Evolutionary conservation across 2,888 invertebrate genomes (phyloP), one percentile per base, ranked within the genome.

Genomic region (Drosophila prostipennis): DNA sequence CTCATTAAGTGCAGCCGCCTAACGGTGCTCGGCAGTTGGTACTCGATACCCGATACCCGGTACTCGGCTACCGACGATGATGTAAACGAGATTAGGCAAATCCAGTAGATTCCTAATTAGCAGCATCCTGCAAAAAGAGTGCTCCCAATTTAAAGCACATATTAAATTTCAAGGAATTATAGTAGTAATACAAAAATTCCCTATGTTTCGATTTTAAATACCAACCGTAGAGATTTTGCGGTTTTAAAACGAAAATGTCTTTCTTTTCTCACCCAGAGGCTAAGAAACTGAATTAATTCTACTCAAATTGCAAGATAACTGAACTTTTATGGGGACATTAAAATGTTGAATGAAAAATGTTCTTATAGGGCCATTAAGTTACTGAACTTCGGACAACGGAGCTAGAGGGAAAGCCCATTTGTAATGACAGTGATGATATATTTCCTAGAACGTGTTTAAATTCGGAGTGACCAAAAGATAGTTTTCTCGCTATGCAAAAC

Each of bases 1-100:
- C 55, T 67, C 45, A 68, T 65, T 65, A 68, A 65, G 26, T 46
- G 65, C 65, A 65, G 36, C 67, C 16, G 36, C 60, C 45, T 32
- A 45, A 60, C 61, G 29, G 37, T 60, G 60, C 60, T 19, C 39
- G 55, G 54, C 39, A 53, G 26, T 39, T 19, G 39, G 37, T 57
- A 19, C 32, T 55, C 57, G 56, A 58, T 54, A 55, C 56, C 32
- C 40, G 57, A 40, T 14, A 57, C 55, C 39, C 55, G 37, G 29
- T 19, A 16, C 11, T 29, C 29, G 53, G 16, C 29, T 29, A 36
- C 26, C 52, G 51, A 52, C 43, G 67, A 67, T 45, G 52, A 52
- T 52, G 51, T 65, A 65, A 65, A 65, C 67, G 52, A 67, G 39
- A 65, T 65, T 40, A 54, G 54, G 14, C n/a, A 26, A 16, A 26